Evolutionary conservation across 2,888 invertebrate species (phyloP).

Genomic region (Leptothorax acervorum): DNA sequence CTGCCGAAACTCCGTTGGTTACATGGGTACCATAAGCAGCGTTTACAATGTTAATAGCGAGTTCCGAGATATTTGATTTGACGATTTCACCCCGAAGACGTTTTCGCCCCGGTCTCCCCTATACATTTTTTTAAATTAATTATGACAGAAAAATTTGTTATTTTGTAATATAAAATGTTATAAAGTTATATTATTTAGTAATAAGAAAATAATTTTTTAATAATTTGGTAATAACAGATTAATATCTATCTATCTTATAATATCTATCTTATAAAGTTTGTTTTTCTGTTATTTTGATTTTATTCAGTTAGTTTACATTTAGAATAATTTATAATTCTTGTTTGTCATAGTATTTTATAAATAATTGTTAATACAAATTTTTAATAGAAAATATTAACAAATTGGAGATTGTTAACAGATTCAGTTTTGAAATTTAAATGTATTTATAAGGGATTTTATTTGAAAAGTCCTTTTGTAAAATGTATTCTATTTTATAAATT

Average conservation of each 20-base stretch:
- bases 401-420: background rate
- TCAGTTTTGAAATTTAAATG: background rate
- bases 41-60: no score
- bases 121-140: no score
- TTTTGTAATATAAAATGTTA: background rate
- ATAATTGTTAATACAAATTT: background rate
- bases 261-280: background rate
- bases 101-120: no score
- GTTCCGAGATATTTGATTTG: no score
- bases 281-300: background rate
- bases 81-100: no score
- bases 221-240: background rate
- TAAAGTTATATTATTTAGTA: background rate
- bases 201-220: background rate
- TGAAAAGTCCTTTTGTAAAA: background rate
- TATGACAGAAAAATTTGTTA: background rate
- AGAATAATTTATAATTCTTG: background rate
- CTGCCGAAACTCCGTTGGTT: no score
- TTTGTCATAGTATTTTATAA: background rate
- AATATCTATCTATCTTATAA: background rate
- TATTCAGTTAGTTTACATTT: background rate
- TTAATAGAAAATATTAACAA: constrained; percentile 7
- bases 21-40: no score
- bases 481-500: constrained; percentile 1
- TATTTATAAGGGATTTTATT: background rate